These are phyloP conservation scores for Ovis canadensis DNA, from an alignment of 2,113 vertebrate species.

Conservation along the genomic window DNA sequence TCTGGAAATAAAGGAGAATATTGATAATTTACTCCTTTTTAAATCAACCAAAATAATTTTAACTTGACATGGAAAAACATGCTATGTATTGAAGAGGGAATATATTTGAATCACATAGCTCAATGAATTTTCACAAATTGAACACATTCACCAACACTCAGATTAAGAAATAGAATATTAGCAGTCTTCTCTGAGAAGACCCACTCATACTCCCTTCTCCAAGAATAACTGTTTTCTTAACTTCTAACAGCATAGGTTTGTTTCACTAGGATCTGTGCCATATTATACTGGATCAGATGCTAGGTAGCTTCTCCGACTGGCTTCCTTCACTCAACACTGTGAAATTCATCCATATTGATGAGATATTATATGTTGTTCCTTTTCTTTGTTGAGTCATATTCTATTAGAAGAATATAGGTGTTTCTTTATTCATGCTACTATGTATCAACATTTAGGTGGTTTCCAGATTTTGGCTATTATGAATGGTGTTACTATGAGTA, in stretches of 20 bases:
- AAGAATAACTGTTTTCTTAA: neutral
- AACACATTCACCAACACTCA: neutral
- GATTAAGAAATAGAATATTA: neutral
- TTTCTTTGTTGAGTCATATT: conserved; percentile 4
- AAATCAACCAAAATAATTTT: conserved; percentile 13
- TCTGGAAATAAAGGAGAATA: neutral
- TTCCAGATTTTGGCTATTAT: neutral
- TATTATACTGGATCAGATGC: neutral
- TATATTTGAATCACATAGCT: neutral
- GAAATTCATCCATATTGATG: neutral
- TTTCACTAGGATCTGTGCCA: neutral
- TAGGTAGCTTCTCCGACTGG: neutral
- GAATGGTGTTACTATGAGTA: neutral
- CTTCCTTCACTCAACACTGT: neutral
- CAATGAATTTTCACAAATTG: neutral
- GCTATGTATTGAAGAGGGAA: neutral
- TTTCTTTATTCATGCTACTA: neutral
- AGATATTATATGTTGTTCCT: neutral
- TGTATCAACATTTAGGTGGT: neutral
- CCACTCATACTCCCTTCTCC: neutral
- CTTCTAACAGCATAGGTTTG: neutral
- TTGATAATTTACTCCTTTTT: neutral
- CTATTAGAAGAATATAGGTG: neutral
- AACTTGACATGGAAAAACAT: neutral
- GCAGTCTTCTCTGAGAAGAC: neutral